These are phyloP conservation scores for Mirounga angustirostris DNA, from an alignment of 2,113 vertebrate genomes.

Conservation along the genomic window DNA sequence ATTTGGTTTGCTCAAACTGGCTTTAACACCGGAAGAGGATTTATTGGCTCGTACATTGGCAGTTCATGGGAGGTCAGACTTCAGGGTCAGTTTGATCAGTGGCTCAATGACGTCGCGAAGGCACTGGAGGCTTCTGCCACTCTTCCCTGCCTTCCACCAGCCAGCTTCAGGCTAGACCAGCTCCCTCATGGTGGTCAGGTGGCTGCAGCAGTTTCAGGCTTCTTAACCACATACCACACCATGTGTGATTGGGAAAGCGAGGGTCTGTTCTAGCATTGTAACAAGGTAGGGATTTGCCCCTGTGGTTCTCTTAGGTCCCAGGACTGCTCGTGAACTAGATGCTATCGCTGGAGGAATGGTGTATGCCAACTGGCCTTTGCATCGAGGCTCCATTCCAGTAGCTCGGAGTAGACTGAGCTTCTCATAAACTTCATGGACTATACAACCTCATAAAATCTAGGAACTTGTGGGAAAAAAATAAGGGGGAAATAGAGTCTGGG, in stretches of 20 bases:
- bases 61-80: not conserved
- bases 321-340: not conserved
- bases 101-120: not conserved
- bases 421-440: not conserved
- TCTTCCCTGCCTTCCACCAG: not conserved
- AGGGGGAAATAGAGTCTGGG: not conserved
- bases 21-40: not conserved
- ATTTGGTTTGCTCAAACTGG: not conserved
- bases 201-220: not conserved
- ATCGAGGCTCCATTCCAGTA: not conserved
- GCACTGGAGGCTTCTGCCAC: not conserved
- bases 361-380: not conserved
- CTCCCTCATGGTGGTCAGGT: not conserved
- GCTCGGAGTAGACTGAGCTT: not conserved
- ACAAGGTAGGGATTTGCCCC: fast-evolving
- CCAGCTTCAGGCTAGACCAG: not conserved
- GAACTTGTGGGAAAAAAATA: not conserved
- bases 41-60: not conserved
- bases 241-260: not conserved
- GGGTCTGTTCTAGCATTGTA: not conserved
- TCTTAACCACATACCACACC: not conserved
- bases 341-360: not conserved
- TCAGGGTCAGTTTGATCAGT: not conserved
- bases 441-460: not conserved
- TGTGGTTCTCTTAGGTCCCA: not conserved